Base-by-base conservation (phyloP, 2,113 vertebrate species). In the Ailurus styani region DNA sequence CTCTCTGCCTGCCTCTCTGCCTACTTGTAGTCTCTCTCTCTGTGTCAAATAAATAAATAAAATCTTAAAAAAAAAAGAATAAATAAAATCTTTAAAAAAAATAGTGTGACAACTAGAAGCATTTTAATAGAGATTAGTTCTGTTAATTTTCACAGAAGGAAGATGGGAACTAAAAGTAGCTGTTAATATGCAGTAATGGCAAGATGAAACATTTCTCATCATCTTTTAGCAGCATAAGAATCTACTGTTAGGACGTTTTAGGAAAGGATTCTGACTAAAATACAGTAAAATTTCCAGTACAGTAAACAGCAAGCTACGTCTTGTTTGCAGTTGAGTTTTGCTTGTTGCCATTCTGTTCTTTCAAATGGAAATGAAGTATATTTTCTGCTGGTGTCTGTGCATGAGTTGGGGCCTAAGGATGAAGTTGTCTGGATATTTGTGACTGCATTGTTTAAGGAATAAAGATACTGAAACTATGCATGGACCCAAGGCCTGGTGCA, bases 371-470 rank as follows among this genome's bases (percentile, higher is more conserved):
- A 96, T 78, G 95, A 97, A 92, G 5, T 27, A 1, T 91, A 50
- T 87, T 85, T 83, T 97, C 50, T 95, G 70, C 50, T 64, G 54
- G 90, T 90, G 95, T 96, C 95, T 97, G 29, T 87, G 64, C 78
- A 47, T 97, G 95, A 50, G 47, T 15, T 95, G 42, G 84, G 85
- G 84, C 84, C 96, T 95, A 96, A 93, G 85, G 91, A 97, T 91
- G 23, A 90, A 87, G 70, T 81, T 96, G 52, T 94, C 90, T 34
- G 78, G 83, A 81, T 96, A 82, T 92, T 90, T 96, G 93, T 73
- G 94, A 84, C 93, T 91, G 6, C 42, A 70, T 57, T 77, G 90
- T 94, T 98, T 97, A 91, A 96, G 96, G 34, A 95, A 91, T n/a
- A 84, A 97, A 90, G 72, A 87, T 11, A 77, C 83, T 91, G 95